Evolutionary conservation across 1,140 invertebrate genomes (phyloP).

Genomic region (Cydia amplana): DNA sequence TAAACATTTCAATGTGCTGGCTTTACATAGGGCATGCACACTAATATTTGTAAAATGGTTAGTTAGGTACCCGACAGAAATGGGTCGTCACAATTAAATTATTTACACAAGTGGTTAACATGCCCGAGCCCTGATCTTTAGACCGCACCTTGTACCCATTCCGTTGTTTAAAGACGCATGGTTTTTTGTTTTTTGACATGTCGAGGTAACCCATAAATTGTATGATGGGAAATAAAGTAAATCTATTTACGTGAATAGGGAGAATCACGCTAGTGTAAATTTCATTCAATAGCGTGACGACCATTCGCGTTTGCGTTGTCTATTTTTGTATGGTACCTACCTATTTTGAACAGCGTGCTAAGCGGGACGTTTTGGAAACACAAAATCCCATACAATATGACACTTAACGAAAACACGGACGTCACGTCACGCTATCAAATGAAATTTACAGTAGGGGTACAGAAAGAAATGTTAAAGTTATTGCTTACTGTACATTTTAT

Average conservation of each 20-base stretch:
- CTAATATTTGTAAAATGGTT: not conserved
- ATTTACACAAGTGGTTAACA: slow-evolving; percentile 10
- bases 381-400: too few species aligned
- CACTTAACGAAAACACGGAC: too few species aligned
- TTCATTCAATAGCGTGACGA: too few species aligned
- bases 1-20: too few species aligned
- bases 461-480: not conserved
- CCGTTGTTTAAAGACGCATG: not conserved
- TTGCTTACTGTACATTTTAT: not conserved
- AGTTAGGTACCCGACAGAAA: not conserved
- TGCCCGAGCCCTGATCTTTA: not conserved
- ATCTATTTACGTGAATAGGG: not conserved
- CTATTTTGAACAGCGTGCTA: too few species aligned
- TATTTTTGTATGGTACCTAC: too few species aligned
- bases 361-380: too few species aligned
- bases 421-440: too few species aligned
- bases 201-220: not conserved
- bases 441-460: too few species aligned
- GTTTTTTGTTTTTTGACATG: not conserved
- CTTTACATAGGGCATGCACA: too few species aligned
- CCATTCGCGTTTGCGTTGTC: too few species aligned
- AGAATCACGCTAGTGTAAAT: too few species aligned
- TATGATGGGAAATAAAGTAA: not conserved
- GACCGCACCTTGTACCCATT: slow-evolving; percentile 5
- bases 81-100: not conserved